A percentile compares a stretch with the other conserved stretches of the same genome.
These are phyloP conservation scores for Panurus biarmicus DNA, from an alignment of 2,113 vertebrate genomes.

Conservation along the genomic window DNA sequence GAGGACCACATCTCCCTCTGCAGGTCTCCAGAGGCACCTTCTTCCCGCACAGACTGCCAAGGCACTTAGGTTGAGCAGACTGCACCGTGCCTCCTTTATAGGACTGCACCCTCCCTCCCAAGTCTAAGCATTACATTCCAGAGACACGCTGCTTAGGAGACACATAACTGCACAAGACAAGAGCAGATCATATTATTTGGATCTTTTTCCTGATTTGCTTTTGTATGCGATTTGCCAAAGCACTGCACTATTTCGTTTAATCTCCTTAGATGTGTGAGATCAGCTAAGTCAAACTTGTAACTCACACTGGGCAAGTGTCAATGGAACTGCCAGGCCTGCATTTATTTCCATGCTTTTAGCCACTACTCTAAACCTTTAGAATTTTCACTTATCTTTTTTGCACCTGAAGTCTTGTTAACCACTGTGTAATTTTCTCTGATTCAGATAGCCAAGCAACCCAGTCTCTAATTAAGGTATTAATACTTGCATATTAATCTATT, in stretches of 20 bases:
- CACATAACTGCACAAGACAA: neutral
- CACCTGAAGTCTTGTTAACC: neutral
- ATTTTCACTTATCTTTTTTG: neutral
- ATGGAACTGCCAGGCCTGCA: neutral
- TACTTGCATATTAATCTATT: neutral
- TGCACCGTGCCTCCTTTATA: neutral
- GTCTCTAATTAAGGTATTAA: neutral
- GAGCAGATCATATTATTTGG: neutral
- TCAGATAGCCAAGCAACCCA: neutral
- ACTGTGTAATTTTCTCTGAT: neutral
- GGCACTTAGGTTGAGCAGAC: neutral
- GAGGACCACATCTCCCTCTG: neutral
- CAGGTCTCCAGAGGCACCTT: neutral
- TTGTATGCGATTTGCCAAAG: neutral
- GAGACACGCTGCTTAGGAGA: neutral
- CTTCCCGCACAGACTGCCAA: neutral
- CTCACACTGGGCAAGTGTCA: neutral
- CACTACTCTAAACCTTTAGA: neutral
- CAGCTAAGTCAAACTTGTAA: neutral
- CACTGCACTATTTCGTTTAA: neutral
- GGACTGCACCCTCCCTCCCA: neutral
- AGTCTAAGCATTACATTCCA: neutral
- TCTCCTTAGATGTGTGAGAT: neutral
- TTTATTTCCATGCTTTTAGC: neutral
- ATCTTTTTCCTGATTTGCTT: neutral